phyloP scores from a whole-genome alignment of 2,888 invertebrate genomes.

The Hemistola chrysoprasaria region DNA sequence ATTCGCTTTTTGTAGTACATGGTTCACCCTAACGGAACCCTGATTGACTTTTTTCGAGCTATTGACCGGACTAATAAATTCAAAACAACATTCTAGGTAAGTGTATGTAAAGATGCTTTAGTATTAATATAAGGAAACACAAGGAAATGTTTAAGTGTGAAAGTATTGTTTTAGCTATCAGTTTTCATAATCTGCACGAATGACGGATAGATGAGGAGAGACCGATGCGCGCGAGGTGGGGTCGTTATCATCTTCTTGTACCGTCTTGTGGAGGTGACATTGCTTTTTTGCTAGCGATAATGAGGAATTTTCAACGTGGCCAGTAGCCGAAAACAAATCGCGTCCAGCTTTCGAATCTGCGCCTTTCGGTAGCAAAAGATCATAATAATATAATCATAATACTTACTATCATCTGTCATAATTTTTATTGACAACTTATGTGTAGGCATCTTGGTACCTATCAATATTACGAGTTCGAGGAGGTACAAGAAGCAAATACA shows the following conservation, averaged over 20 bases:
- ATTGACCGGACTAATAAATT: no score
- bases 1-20: no score
- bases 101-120: slow-evolving; percentile 16
- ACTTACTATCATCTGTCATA: no score
- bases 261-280: slow-evolving; percentile 51
- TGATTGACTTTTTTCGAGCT: slow-evolving; percentile 20
- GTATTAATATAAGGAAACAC: no score
- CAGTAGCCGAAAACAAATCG: slow-evolving; percentile 15
- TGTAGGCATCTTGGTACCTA: no score
- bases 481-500: no score
- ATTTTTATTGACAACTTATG: no score
- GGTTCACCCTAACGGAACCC: slow-evolving; percentile 16
- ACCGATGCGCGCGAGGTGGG: slow-evolving; percentile 32
- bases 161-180: slow-evolving; percentile 18
- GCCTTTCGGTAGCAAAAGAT: no score
- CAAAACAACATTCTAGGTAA: no score
- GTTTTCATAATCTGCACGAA: slow-evolving; percentile 22
- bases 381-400: no score
- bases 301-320: slow-evolving; percentile 23
- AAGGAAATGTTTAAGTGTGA: not conserved
- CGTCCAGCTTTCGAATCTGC: no score
- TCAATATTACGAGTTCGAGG: no score
- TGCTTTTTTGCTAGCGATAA: slow-evolving; percentile 41
- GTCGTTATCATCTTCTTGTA: slow-evolving; percentile 45
- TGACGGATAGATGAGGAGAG: slow-evolving; percentile 35